These are phyloP conservation scores for Phataginus tricuspis DNA, from an alignment of 2,797 vertebrate species.

Conservation along the genomic window DNA sequence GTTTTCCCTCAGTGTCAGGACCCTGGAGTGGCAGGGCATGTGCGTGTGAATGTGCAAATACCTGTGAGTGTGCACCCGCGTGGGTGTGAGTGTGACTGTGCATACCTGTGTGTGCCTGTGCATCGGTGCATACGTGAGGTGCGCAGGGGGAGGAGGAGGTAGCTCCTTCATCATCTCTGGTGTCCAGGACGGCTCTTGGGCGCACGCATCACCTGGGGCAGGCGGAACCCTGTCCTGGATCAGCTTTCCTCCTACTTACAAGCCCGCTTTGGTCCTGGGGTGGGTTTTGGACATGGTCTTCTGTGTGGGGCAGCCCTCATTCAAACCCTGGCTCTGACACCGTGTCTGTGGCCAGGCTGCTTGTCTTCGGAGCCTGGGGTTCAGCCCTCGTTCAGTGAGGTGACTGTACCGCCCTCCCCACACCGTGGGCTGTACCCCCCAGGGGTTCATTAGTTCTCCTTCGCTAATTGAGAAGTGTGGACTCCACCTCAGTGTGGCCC, in stretches of 20 bases:
- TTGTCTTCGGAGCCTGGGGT: accelerated
- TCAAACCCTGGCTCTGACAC: not conserved
- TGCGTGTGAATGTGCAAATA: not conserved
- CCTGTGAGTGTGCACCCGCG: no score
- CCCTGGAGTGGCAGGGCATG: not conserved
- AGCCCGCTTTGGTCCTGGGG: not conserved
- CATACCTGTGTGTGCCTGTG: not conserved
- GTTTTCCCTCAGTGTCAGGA: constrained; percentile 59
- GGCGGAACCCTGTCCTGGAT: not conserved
- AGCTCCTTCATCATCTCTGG: not conserved
- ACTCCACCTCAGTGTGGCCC: accelerated
- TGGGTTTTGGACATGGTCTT: accelerated
- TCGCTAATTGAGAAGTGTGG: accelerated
- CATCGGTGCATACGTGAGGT: not conserved
- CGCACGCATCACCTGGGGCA: accelerated
- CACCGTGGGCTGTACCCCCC: accelerated
- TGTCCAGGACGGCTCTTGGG: not conserved
- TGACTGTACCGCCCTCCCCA: accelerated
- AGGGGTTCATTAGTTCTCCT: accelerated
- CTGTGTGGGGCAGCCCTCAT: not conserved
- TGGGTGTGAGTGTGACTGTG: accelerated
- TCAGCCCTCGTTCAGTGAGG: accelerated
- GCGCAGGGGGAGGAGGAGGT: not conserved
- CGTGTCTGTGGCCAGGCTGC: not conserved
- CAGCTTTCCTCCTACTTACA: accelerated